A percentile compares a stretch with the other conserved stretches of the same genome.
phyloP scores from a whole-genome alignment of 1,140 invertebrate genomes.

The Thaumetopoea pityocampa region DNA sequence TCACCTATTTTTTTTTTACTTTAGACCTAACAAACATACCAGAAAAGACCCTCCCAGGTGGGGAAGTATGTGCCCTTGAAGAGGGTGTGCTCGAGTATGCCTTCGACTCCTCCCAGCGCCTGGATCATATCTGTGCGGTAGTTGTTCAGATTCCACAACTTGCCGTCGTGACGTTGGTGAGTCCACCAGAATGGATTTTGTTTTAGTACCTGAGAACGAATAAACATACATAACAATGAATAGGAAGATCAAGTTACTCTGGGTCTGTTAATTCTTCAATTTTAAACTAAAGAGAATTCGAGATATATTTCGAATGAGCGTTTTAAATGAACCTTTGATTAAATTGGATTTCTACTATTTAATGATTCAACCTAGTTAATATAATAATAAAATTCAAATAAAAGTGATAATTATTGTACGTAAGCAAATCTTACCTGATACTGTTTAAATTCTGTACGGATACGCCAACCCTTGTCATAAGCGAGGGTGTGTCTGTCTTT shows the following conservation, averaged over 20 bases:
- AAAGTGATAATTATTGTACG: too few species aligned
- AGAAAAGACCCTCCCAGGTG: conserved; percentile 99
- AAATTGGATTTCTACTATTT: too few species aligned
- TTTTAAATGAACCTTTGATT: too few species aligned
- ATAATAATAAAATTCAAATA: too few species aligned
- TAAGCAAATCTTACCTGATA: conserved; percentile 89
- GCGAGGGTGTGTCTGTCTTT: conserved; percentile 99
- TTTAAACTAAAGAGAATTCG: too few species aligned
- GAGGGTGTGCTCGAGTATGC: conserved; percentile 98
- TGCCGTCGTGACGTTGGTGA: conserved; percentile 98
- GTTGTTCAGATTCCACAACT: conserved; percentile 99
- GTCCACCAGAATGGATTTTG: conserved; percentile 99
- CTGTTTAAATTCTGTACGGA: conserved; percentile 99
- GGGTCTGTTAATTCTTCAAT: too few species aligned
- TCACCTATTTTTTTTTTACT: too few species aligned
- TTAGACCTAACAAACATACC: too few species aligned
- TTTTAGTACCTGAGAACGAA: conserved; percentile 87
- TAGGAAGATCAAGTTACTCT: too few species aligned
- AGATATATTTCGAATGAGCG: too few species aligned
- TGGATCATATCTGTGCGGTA: conserved; percentile 99
- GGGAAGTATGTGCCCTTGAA: conserved; percentile 99
- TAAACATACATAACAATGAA: too few species aligned
- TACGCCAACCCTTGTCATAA: conserved; percentile 99
- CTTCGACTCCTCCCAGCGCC: conserved; percentile 99
- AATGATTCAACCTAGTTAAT: too few species aligned